Evolutionary conservation across 2,888 invertebrate genomes (phyloP), one percentile per base, ranked within the genome.

Genomic region (Temnothorax unifasciatus): DNA sequence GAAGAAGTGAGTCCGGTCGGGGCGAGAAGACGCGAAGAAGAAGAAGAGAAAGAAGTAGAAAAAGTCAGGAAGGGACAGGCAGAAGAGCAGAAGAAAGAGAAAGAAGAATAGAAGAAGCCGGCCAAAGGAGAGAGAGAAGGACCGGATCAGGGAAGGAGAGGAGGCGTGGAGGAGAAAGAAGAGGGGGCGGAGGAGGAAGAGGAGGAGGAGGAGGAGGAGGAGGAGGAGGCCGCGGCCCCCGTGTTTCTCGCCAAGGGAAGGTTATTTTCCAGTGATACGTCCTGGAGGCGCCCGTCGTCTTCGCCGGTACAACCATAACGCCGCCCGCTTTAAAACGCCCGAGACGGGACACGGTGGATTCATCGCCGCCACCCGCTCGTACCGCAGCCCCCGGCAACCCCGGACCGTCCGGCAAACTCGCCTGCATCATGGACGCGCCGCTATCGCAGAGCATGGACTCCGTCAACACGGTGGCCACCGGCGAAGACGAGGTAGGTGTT

Each of bases 361-460:
- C 94, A 90, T 94, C 94, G 91, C 94, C 94, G 94, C 94, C 94
- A 93, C 93, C 94, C 93, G 93, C 93, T 94, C 94, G 91, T 88
- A 91, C 94, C 94, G 91, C 95, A 95, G 93, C 93, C 94, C 92
- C 95, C 93, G 95, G 94, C 89, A 93, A 93, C 92, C 93, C 93
- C 93, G 93, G 93, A 90, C 92, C 93, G 89, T 93, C 93, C 89
- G 92, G 91, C 92, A 93, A 93, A 90, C 92, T 94, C 90, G 94
- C 95, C 92, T 95, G 95, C 95, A 95, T 95, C 94, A 96, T 96
- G 96, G 97, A 97, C 95, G 96, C 97, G 95, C 97, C 98, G 94
- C 96, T 98, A 94, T 98, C 98, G 95, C 99, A 99, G 96, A 99
- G 98, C 96, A 99, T 99, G 98, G 99, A 99, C 96, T 99, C 98